These are phyloP conservation scores for Platichthys flesus DNA, from an alignment of 2,113 vertebrate species.

Conservation along the genomic window DNA sequence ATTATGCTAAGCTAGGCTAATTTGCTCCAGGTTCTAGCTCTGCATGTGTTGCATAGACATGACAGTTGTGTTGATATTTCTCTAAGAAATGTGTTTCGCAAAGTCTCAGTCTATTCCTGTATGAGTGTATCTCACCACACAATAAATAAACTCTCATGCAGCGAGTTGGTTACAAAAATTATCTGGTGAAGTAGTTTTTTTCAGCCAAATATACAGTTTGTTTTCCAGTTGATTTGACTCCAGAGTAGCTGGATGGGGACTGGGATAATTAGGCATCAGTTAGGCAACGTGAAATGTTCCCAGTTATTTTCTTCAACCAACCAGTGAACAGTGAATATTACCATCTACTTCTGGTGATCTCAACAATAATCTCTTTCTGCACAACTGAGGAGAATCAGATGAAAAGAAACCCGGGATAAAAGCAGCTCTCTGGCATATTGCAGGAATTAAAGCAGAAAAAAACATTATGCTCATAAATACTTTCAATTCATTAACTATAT, in stretches of 20 bases:
- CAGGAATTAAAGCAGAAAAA: conserved; percentile 13
- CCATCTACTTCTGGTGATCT: not conserved
- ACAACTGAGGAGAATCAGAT: conserved; percentile 24
- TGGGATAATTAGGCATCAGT: too few relatives aligned
- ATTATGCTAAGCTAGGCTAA: conserved; percentile 38
- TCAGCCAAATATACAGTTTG: not conserved
- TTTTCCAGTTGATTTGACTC: not conserved
- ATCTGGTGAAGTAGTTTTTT: not conserved
- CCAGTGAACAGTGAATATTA: not conserved
- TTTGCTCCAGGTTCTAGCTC: not conserved
- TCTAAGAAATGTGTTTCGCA: too few relatives aligned
- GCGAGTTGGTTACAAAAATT: not conserved
- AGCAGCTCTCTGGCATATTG: conserved; percentile 32
- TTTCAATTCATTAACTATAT: conserved; percentile 26
- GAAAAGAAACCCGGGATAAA: not conserved
- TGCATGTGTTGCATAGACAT: too few relatives aligned
- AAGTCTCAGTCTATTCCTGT: too few relatives aligned
- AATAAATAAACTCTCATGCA: too few relatives aligned
- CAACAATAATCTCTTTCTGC: not conserved
- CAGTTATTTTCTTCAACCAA: too few relatives aligned
- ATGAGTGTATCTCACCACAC: too few relatives aligned
- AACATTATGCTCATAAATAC: conserved; percentile 21
- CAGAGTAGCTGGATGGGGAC: too few relatives aligned
- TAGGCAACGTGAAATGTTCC: not conserved
- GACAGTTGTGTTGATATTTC: too few relatives aligned